phyloP scores from a whole-genome alignment of 2,797 vertebrate species.

The Halcyon badia region DNA sequence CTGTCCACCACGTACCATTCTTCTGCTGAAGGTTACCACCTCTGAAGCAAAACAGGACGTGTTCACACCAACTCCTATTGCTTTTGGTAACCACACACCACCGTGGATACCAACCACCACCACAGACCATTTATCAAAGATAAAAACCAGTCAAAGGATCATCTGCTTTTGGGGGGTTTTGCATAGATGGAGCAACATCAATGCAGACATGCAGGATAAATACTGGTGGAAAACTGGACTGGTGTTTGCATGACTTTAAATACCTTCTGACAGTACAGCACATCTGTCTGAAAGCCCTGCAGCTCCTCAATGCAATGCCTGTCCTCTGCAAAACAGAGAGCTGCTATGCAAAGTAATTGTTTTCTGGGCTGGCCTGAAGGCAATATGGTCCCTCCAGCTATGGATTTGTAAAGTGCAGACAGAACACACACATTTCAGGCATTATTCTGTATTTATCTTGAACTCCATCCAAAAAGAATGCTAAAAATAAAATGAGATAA shows the following conservation, averaged over 20 bases:
- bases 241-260: neutral
- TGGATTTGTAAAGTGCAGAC: neutral
- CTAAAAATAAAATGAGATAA: slow-evolving; percentile 13
- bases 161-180: neutral
- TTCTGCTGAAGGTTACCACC: neutral
- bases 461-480: neutral
- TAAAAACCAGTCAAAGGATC: neutral
- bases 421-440: neutral
- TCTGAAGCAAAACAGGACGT: neutral
- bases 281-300: neutral
- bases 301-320: neutral
- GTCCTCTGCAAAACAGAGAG: neutral
- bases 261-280: neutral
- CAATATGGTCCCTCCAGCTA: neutral
- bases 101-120: neutral
- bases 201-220: neutral
- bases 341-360: neutral
- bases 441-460: neutral
- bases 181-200: neutral
- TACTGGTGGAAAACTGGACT: neutral
- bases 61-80: neutral
- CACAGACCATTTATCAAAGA: neutral
- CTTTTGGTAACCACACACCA: neutral
- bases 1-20: slow-evolving; percentile 51
- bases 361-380: neutral